These are phyloP conservation scores for Hirudinaria manillensis DNA, from an alignment of 2,888 invertebrate species.

Conservation along the genomic window DNA sequence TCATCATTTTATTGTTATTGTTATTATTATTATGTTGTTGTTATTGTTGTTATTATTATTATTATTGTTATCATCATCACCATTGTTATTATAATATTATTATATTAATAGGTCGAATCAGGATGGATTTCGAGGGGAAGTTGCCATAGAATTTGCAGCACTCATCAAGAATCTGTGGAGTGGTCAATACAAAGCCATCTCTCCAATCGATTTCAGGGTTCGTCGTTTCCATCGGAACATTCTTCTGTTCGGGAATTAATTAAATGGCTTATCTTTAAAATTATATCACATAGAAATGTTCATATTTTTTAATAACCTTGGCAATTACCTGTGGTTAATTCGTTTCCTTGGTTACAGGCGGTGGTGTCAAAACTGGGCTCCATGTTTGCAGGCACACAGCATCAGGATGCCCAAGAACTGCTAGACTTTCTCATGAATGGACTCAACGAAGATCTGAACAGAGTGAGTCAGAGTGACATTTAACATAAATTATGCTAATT, in stretches of 20 bases:
- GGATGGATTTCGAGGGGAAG: slow-evolving; percentile 60
- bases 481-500: too few species aligned
- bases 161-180: slow-evolving; percentile 76
- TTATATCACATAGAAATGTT: too few species aligned
- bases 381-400: slow-evolving; percentile 63
- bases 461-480: slow-evolving; percentile 51
- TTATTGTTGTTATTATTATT: too few species aligned
- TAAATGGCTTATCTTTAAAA: too few species aligned
- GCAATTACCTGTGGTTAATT: too few species aligned
- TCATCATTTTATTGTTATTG: not conserved
- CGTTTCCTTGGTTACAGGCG: slow-evolving; percentile 43
- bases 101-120: slow-evolving; percentile 45
- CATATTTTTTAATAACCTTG: too few species aligned
- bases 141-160: slow-evolving; percentile 75
- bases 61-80: too few species aligned
- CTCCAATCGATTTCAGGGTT: slow-evolving; percentile 73
- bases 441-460: slow-evolving; percentile 74
- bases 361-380: slow-evolving; percentile 71
- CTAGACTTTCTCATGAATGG: slow-evolving; percentile 76
- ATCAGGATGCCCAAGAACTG: slow-evolving; percentile 77
- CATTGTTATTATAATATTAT: not conserved
- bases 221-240: slow-evolving; percentile 37
- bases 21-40: too few species aligned
- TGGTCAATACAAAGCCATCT: slow-evolving; percentile 72
- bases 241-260: not conserved